Percentiles rank a stretch among this genome's conserved stretches.
phyloP scores from a whole-genome alignment of 2,113 vertebrate species.

The Esox niger region DNA sequence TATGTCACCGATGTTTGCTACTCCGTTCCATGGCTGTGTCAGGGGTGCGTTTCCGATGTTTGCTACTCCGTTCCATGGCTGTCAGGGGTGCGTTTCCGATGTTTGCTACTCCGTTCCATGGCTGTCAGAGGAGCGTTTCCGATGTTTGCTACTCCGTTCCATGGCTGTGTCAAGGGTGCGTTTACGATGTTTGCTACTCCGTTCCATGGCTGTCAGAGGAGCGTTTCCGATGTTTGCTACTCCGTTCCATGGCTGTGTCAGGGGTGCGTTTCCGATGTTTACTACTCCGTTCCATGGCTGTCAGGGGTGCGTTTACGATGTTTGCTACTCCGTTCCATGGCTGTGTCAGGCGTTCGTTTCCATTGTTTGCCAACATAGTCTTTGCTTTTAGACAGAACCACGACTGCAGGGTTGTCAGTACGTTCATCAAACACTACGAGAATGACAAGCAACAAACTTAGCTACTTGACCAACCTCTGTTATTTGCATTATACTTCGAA shows the following conservation, averaged over 20 bases:
- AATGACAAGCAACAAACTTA: slow-evolving; percentile 9
- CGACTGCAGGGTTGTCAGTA: slow-evolving; percentile 15
- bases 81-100: no score
- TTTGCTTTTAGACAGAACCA: slow-evolving; percentile 28
- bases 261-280: slow-evolving; percentile 23
- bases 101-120: no score
- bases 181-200: slow-evolving; percentile 28
- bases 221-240: slow-evolving; percentile 32
- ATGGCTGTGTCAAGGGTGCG: slow-evolving; percentile 14
- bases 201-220: no score
- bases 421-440: slow-evolving; percentile 13
- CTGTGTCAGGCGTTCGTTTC: no score
- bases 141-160: slow-evolving; percentile 38
- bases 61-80: no score
- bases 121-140: no score
- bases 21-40: slow-evolving; percentile 27
- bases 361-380: slow-evolving; percentile 6
- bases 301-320: no score
- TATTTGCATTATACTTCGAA: slow-evolving; percentile 2
- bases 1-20: slow-evolving; percentile 27
- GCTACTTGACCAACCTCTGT: neutral
- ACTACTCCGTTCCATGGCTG: no score
- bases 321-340: no score
- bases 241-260: slow-evolving; percentile 25
- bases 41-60: slow-evolving; percentile 22